Evolutionary conservation across 2,113 vertebrate genomes (phyloP).

Genomic region (Corvus hawaiiensis): DNA sequence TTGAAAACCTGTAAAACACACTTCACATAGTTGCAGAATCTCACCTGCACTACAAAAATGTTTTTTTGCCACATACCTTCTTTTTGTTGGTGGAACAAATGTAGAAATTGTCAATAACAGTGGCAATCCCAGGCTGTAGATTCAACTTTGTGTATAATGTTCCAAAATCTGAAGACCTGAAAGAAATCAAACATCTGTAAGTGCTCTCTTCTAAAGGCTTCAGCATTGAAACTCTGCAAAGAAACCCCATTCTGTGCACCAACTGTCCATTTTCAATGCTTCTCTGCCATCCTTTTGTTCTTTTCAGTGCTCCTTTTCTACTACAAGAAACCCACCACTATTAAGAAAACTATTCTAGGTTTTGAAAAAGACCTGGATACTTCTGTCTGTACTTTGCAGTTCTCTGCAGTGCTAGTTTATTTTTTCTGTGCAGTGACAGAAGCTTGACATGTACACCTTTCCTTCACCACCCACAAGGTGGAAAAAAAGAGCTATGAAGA

Average conservation of each 20-base stretch:
- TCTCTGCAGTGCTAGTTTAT: background rate
- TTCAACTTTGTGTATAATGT: constrained; percentile 92
- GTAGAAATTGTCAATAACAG: constrained; percentile 95
- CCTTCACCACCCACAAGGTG: background rate
- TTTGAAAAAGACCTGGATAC: background rate
- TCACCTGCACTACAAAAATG: background rate
- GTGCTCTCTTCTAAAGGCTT: background rate
- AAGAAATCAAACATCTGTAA: constrained; percentile 20
- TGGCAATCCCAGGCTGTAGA: constrained; percentile 87
- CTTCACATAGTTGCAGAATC: background rate
- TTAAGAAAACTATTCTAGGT: background rate
- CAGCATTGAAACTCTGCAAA: background rate
- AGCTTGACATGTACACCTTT: background rate
- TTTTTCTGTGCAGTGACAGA: background rate
- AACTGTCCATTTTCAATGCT: background rate
- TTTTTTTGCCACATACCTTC: constrained; percentile 77
- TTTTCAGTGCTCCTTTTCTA: background rate
- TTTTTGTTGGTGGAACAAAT: constrained; percentile 96
- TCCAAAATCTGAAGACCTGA: constrained; percentile 92
- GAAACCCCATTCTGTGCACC: background rate
- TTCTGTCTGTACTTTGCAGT: background rate
- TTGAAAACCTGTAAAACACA: background rate
- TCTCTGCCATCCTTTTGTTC: background rate
- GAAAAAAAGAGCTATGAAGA: background rate
- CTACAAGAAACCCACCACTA: background rate